These are phyloP conservation scores for Neocrepidodera transversa DNA, from an alignment of 2,888 invertebrate species.

Conservation along the genomic window DNA sequence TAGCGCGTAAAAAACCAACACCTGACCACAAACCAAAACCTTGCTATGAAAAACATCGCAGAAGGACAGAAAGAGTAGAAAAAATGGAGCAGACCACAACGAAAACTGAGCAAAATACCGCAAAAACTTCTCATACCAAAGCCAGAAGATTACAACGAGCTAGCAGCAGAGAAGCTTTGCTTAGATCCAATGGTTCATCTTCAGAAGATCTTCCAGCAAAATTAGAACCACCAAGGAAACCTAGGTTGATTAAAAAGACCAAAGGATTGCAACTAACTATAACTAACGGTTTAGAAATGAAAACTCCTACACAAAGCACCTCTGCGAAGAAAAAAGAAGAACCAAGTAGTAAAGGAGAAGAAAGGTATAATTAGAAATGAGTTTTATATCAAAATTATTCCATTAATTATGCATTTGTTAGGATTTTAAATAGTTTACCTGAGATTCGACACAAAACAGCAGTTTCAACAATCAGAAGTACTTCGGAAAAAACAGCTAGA, in stretches of 20 bases:
- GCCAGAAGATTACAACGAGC: conserved; percentile 62
- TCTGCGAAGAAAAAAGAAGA: conserved; percentile 41
- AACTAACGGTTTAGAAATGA: conserved; percentile 52
- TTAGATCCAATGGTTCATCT: conserved; percentile 62
- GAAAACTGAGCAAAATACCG: conserved; percentile 19
- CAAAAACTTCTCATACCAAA: conserved; percentile 46
- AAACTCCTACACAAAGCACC: conserved; percentile 39
- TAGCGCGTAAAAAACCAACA: conserved; percentile 42
- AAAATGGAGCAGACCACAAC: conserved; percentile 4
- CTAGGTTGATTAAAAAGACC: conserved; percentile 56
- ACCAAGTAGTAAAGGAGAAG: conserved; percentile 45
- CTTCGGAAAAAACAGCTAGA: conserved; percentile 56
- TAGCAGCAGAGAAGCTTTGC: conserved; percentile 61
- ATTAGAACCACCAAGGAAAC: conserved; percentile 55
- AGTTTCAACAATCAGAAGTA: conserved; percentile 60
- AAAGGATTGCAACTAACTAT: conserved; percentile 53
- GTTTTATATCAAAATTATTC: background rate
- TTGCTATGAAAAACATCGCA: conserved; percentile 41
- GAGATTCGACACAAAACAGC: conserved; percentile 61
- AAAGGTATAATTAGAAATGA: conserved; percentile 46
- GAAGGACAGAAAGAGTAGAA: conserved; percentile 33
- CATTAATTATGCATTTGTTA: conserved; percentile 23
- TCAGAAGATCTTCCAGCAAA: conserved; percentile 61
- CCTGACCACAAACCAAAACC: conserved; percentile 33
- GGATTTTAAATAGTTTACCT: conserved; percentile 54